phyloP scores from a whole-genome alignment of 2,113 vertebrate genomes.

The Sinocyclocheilus maitianheensis region DNA sequence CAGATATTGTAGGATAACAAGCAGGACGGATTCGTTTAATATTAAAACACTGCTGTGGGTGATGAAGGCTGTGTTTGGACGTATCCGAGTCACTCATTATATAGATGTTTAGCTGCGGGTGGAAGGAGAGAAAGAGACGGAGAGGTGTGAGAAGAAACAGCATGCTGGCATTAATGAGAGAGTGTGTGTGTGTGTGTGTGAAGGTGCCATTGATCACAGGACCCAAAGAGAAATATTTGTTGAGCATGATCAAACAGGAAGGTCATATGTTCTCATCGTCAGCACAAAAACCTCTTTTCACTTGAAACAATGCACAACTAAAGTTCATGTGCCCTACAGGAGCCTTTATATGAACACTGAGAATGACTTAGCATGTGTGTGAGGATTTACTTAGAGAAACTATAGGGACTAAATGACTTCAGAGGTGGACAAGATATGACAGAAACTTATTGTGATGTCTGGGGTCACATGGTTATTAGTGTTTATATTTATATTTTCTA shows the following conservation, averaged over 20 bases:
- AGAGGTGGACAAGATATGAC: too few species aligned
- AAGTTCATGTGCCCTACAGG: background rate
- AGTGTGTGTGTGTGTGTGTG: background rate
- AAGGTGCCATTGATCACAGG: background rate
- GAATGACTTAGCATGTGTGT: background rate
- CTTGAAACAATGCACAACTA: background rate
- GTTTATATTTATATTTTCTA: background rate
- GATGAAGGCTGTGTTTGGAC: too few species aligned
- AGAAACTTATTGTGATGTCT: background rate
- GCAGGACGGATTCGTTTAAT: too few species aligned
- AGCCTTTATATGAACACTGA: background rate
- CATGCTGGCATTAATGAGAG: background rate
- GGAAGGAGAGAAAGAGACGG: too few species aligned
- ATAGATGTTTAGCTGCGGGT: too few species aligned
- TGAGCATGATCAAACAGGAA: constrained; percentile 33
- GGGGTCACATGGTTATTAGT: background rate
- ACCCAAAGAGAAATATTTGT: constrained; percentile 12
- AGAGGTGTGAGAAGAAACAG: background rate
- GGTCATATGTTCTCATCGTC: constrained; percentile 18
- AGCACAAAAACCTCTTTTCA: constrained; percentile 5
- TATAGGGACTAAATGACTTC: too few species aligned
- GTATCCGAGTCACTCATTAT: too few species aligned
- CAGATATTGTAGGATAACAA: too few species aligned
- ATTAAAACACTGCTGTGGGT: too few species aligned
- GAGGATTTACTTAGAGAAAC: background rate